Evolutionary conservation across 2,888 invertebrate species (phyloP).

Genomic region (Arrhopalites spinosus): DNA sequence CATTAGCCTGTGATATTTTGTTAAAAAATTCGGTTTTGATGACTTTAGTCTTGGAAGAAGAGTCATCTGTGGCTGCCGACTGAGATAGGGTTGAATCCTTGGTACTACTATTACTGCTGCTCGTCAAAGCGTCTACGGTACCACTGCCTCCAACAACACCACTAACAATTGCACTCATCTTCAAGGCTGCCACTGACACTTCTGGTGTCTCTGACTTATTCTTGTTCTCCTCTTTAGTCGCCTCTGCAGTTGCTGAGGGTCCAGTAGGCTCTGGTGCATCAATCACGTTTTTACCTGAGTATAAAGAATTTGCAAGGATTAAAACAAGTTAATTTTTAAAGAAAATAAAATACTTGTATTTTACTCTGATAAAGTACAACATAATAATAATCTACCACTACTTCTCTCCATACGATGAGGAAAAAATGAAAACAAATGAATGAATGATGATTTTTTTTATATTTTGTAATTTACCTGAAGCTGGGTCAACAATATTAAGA

Average conservation of each 20-base stretch:
- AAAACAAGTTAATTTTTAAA: no score
- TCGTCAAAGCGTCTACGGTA: background rate
- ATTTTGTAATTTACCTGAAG: constrained; percentile 62
- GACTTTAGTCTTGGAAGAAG: constrained; percentile 19
- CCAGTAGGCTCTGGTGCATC: constrained; percentile 22
- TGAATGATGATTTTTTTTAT: background rate
- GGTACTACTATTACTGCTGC: background rate
- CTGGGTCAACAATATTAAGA: constrained; percentile 63
- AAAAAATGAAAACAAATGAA: constrained; percentile 28
- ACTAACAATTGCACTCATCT: background rate
- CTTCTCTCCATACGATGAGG: no score
- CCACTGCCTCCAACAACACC: background rate
- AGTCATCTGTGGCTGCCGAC: constrained; percentile 23
- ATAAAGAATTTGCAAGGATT: no score
- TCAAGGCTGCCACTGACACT: constrained; percentile 13
- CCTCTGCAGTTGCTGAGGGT: constrained; percentile 23
- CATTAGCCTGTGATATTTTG: constrained; percentile 54
- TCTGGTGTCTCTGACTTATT: constrained; percentile 11
- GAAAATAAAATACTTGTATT: no score
- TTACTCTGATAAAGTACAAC: no score
- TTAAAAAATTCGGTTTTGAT: constrained; percentile 54
- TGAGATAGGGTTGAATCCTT: background rate
- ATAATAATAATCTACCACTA: no score
- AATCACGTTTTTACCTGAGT: constrained; percentile 19
- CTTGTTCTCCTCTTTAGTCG: constrained; percentile 35